These are phyloP conservation scores for Nipponacmea schrenckii DNA, from an alignment of 2,888 invertebrate species.

Conservation along the genomic window DNA sequence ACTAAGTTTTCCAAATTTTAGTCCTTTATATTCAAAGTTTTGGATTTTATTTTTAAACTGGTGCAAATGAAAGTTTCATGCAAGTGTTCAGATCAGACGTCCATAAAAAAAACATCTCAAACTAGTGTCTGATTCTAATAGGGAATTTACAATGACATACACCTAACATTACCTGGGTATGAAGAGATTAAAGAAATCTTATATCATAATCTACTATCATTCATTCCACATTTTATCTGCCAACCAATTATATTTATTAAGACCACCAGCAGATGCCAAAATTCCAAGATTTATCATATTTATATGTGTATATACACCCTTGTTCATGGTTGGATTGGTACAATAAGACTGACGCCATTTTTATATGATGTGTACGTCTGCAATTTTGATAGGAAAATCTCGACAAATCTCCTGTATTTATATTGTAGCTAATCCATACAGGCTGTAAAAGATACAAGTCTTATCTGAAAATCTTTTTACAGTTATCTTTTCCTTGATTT, in stretches of 20 bases:
- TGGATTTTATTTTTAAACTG: too few species aligned
- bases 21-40: too few species aligned
- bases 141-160: too few species aligned
- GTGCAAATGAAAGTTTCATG: too few species aligned
- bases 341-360: neutral
- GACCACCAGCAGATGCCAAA: neutral
- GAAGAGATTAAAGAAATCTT: too few species aligned
- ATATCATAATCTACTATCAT: neutral
- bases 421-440: neutral
- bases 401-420: neutral
- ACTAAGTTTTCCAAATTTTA: too few species aligned
- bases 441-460: constrained; percentile 3
- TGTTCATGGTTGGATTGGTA: neutral
- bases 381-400: neutral
- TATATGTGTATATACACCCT: too few species aligned
- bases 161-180: too few species aligned
- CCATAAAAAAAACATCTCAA: too few species aligned
- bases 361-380: neutral
- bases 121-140: too few species aligned
- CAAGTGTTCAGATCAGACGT: too few species aligned
- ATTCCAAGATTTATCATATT: too few species aligned
- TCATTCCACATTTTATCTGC: neutral
- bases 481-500: constrained; percentile 1
- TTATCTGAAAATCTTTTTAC: constrained; percentile 7
- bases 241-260: neutral